These are phyloP conservation scores for Nebria ingens DNA, from an alignment of 1,140 invertebrate species.

Conservation along the genomic window DNA sequence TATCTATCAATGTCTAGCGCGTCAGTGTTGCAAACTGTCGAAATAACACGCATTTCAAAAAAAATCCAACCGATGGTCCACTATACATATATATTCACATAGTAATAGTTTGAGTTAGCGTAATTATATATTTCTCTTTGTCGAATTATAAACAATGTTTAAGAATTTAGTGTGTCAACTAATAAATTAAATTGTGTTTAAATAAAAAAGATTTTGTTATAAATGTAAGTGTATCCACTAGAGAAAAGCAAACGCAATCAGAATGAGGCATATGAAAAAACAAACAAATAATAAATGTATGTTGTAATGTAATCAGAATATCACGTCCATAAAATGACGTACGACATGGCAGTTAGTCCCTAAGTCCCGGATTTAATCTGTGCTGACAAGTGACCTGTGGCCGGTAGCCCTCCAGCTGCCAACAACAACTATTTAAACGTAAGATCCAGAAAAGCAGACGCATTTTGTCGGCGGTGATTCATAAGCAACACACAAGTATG, in stretches of 20 bases:
- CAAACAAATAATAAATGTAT: background rate
- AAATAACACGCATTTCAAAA: too few species aligned
- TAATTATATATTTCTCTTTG: too few species aligned
- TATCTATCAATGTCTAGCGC: too few species aligned
- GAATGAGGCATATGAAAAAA: background rate
- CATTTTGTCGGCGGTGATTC: background rate
- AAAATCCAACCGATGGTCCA: too few species aligned
- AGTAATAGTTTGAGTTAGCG: too few species aligned
- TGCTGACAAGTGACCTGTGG: background rate
- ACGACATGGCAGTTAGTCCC: background rate
- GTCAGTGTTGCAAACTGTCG: too few species aligned
- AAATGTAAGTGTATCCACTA: too few species aligned
- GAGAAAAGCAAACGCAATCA: background rate
- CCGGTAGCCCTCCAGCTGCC: background rate
- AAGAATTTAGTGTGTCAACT: too few species aligned
- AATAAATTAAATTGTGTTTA: too few species aligned
- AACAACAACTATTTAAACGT: background rate
- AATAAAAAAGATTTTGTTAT: too few species aligned
- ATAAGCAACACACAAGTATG: background rate
- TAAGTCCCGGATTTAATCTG: conserved; percentile 3
- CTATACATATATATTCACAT: too few species aligned
- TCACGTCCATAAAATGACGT: background rate
- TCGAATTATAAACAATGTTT: too few species aligned
- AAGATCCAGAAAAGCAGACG: background rate
- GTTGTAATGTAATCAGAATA: background rate